A percentile compares a stretch with the other conserved stretches of the same genome.
These are phyloP conservation scores for Barnardius zonarius DNA, from an alignment of 2,113 vertebrate genomes.

Conservation along the genomic window DNA sequence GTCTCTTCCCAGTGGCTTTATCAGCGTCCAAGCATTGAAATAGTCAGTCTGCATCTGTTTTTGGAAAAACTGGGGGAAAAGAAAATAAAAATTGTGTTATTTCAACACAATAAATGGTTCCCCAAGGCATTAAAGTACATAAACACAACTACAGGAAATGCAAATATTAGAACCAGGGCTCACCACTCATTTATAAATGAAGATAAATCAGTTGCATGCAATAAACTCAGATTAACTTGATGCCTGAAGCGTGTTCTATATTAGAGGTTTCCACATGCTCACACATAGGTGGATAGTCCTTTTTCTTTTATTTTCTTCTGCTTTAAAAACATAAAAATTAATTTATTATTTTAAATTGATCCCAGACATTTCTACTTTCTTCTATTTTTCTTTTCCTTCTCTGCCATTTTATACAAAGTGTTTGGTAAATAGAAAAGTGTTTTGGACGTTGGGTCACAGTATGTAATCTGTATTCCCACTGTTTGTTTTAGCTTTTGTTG, in stretches of 20 bases:
- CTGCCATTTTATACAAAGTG: not conserved
- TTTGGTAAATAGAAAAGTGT: constrained; percentile 57
- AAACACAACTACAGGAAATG: constrained; percentile 49
- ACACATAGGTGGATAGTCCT: not conserved
- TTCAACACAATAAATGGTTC: constrained; percentile 21
- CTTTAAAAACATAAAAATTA: constrained; percentile 7
- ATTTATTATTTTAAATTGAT: constrained; percentile 67
- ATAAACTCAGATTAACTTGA: constrained; percentile 7
- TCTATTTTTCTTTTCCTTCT: constrained; percentile 3
- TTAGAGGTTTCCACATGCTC: constrained; percentile 13
- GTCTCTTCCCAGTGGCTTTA: not conserved
- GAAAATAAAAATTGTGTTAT: not conserved
- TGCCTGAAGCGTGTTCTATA: constrained; percentile 27
- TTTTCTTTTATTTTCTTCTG: not conserved
- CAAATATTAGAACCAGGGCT: constrained; percentile 49
- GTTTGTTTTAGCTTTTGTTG: constrained; percentile 70
- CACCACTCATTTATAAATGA: constrained; percentile 69
- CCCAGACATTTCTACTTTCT: constrained; percentile 3
- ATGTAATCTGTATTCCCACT: constrained; percentile 46
- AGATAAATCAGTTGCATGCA: constrained; percentile 70
- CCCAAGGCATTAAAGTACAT: constrained; percentile 46
- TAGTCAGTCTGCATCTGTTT: not conserved
- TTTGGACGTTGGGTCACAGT: constrained; percentile 35
- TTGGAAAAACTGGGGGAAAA: not conserved
- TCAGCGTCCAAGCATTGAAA: not conserved